Percentiles rank a stretch among this genome's conserved stretches.
Conservation (phyloP, 2,113 vertebrate genomes). For the Lutjanus erythropterus region DNA sequence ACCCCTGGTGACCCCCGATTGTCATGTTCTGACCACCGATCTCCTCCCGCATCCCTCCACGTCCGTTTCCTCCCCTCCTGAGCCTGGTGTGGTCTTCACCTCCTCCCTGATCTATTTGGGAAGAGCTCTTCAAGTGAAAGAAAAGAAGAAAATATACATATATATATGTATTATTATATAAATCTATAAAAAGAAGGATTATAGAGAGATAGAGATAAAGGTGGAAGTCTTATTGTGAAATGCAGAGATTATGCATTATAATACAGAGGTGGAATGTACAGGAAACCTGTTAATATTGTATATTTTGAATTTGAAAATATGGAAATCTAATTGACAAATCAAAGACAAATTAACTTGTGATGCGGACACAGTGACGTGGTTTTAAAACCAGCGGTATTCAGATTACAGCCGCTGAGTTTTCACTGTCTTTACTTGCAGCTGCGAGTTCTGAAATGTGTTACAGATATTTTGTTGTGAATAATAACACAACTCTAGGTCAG, state of each 20-base stretch:
- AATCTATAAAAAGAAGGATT: slow-evolving; percentile 61
- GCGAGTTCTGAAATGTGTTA: slow-evolving; percentile 41
- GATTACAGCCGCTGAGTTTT: slow-evolving; percentile 44
- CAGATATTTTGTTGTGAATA: slow-evolving; percentile 47
- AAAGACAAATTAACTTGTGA: slow-evolving; percentile 59
- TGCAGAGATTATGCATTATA: slow-evolving; percentile 76
- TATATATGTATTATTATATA: slow-evolving; percentile 59
- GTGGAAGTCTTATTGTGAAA: slow-evolving; percentile 64
- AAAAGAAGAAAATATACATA: slow-evolving; percentile 34
- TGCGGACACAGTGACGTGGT: slow-evolving; percentile 57
- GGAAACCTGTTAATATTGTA: slow-evolving; percentile 94
- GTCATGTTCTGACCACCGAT: slow-evolving; percentile 19
- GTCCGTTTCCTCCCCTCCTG: slow-evolving; percentile 31
- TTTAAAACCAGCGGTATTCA: slow-evolving; percentile 39
- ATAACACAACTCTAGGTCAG: slow-evolving; percentile 52
- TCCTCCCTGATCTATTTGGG: slow-evolving; percentile 55
- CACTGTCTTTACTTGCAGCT: slow-evolving; percentile 58
- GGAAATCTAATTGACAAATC: slow-evolving; percentile 67
- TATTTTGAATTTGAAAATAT: slow-evolving; percentile 90
- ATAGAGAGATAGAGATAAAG: slow-evolving; percentile 56
- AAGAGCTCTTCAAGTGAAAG: slow-evolving; percentile 58
- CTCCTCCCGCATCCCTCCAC: slow-evolving; percentile 51
- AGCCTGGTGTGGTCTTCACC: slow-evolving; percentile 36
- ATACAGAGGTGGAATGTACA: slow-evolving; percentile 84
- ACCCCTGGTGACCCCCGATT: slow-evolving; percentile 36